A percentile compares a stretch with the other conserved stretches of the same genome.
phyloP scores from a whole-genome alignment of 1,140 invertebrate genomes.

The Bradynema listronoti region DNA sequence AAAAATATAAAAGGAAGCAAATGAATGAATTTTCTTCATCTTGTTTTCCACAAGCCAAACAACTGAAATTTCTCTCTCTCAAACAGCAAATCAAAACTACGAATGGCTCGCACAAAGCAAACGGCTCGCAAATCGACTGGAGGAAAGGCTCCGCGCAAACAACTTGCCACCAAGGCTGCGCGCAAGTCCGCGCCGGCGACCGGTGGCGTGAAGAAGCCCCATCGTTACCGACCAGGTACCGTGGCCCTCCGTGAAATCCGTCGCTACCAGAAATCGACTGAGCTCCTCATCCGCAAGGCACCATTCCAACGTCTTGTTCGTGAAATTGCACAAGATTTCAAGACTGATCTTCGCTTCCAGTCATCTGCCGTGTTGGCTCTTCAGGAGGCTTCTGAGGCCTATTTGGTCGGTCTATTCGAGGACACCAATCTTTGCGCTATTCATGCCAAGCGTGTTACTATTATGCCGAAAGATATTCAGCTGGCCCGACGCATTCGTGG shows the following conservation, averaged over 20 bases:
- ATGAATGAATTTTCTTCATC: too few species aligned
- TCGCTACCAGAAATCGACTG: slow-evolving; percentile 68
- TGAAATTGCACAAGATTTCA: slow-evolving; percentile 76
- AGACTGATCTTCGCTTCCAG: slow-evolving; percentile 73
- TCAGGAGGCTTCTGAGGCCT: slow-evolving; percentile 82
- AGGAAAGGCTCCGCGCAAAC: slow-evolving; percentile 77
- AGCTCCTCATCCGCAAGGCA: slow-evolving; percentile 66
- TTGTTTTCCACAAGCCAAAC: too few species aligned
- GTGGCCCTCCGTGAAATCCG: slow-evolving; percentile 59
- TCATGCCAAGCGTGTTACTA: slow-evolving; percentile 85
- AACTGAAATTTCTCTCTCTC: too few species aligned
- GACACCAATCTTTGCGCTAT: slow-evolving; percentile 88
- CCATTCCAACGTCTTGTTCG: slow-evolving; percentile 62
- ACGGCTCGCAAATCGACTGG: slow-evolving; percentile 70
- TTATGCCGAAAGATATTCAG: slow-evolving; percentile 92
- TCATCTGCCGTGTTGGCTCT: slow-evolving; percentile 63
- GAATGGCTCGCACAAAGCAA: slow-evolving; percentile 79
- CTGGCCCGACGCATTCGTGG: slow-evolving; percentile 68
- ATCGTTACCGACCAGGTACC: slow-evolving; percentile 62
- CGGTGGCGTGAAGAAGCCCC: slow-evolving; percentile 72
- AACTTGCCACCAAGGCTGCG: slow-evolving; percentile 73
- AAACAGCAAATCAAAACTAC: too few species aligned
- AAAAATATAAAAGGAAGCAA: too few species aligned
- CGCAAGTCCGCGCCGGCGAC: slow-evolving; percentile 70
- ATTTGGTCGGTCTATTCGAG: slow-evolving; percentile 78